Conservation (phyloP, 2,888 invertebrate species). For the Protonemura montana region DNA sequence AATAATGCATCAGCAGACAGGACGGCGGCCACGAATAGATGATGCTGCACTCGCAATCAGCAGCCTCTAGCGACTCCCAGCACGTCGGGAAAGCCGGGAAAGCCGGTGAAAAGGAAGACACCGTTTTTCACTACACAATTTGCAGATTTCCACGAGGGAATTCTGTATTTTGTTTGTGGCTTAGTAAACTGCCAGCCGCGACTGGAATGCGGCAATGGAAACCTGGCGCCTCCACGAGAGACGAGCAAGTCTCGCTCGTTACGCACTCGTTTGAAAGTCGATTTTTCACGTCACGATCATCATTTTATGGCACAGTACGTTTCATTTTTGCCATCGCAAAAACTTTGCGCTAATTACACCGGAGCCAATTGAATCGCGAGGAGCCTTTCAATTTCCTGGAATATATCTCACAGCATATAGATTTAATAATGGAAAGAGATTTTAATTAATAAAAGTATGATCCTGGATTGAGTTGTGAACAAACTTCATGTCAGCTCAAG, state of each 20-base stretch:
- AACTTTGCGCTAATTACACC: neutral
- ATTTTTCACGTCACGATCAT: too few relatives aligned
- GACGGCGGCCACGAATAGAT: neutral
- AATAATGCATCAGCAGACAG: neutral
- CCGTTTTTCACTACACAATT: too few relatives aligned
- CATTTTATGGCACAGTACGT: neutral
- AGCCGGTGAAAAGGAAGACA: neutral
- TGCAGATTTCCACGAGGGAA: too few relatives aligned
- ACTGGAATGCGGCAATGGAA: too few relatives aligned
- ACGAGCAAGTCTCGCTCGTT: too few relatives aligned
- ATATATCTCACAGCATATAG: neutral
- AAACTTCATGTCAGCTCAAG: neutral
- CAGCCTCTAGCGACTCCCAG: neutral
- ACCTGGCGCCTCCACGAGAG: too few relatives aligned
- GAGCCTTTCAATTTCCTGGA: neutral
- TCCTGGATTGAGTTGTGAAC: neutral
- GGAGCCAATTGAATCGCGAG: neutral
- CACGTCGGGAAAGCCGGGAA: neutral
- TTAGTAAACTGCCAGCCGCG: too few relatives aligned
- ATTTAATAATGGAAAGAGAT: neutral
- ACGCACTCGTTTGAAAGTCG: too few relatives aligned
- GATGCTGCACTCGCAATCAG: slow-evolving; percentile 7
- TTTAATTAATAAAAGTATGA: slow-evolving; percentile 12
- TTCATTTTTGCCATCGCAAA: neutral
- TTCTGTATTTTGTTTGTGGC: too few relatives aligned